Conservation (phyloP, 2,797 vertebrate species). For the Notoglanidium macrostoma region DNA sequence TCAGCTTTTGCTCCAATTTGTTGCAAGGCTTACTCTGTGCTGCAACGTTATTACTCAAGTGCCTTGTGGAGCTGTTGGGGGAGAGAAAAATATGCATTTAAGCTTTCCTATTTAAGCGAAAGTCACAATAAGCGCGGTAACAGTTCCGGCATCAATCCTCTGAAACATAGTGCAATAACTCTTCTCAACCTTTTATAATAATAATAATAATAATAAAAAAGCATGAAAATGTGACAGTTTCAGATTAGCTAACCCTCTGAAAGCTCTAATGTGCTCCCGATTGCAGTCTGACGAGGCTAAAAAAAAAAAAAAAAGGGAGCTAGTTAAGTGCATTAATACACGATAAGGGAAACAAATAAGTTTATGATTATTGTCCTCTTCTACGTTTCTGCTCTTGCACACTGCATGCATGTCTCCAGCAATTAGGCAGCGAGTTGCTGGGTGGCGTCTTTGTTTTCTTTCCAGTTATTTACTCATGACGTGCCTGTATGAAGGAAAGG, state of each 20-base stretch:
- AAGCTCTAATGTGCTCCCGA: background rate
- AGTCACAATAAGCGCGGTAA: slow-evolving; percentile 9
- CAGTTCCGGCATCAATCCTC: background rate
- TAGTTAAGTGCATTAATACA: background rate
- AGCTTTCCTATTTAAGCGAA: slow-evolving; percentile 12
- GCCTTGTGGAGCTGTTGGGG: slow-evolving; percentile 37
- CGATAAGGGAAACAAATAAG: background rate
- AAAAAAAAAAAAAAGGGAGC: background rate
- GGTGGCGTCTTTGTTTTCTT: background rate
- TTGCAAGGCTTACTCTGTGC: slow-evolving; percentile 29
- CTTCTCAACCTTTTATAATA: background rate
- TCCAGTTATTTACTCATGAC: background rate
- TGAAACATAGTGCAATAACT: background rate
- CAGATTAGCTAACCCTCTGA: background rate
- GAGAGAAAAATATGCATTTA: slow-evolving; percentile 36
- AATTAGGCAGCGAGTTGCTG: background rate
- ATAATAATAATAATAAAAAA: background rate
- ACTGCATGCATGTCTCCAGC: background rate
- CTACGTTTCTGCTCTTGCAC: background rate
- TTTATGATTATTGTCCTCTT: background rate
- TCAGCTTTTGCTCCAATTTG: slow-evolving; percentile 41
- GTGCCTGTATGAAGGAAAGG: background rate
- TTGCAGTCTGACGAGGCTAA: background rate
- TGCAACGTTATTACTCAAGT: slow-evolving; percentile 45
- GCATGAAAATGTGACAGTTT: background rate